These are phyloP conservation scores for Dendrolimus houi DNA, from an alignment of 2,888 invertebrate genomes.

Conservation along the genomic window DNA sequence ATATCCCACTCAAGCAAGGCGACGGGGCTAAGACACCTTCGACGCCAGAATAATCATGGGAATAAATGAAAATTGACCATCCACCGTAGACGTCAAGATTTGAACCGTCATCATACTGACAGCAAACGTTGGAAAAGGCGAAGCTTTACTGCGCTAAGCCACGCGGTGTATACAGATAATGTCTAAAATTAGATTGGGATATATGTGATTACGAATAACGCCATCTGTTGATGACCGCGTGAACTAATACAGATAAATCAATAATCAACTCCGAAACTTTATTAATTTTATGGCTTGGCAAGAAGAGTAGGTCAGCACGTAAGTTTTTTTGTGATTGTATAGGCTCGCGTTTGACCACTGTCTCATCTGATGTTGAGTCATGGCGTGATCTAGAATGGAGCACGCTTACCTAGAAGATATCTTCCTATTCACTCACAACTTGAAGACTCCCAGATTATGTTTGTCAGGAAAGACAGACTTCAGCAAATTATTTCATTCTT, in stretches of 20 bases:
- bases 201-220: slow-evolving; percentile 16
- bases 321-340: no score
- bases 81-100: slow-evolving; percentile 6
- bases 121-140: not conserved
- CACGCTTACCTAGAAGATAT: no score
- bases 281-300: no score
- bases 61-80: slow-evolving; percentile 11
- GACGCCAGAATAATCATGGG: slow-evolving; percentile 43
- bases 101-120: slow-evolving; percentile 18
- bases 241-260: slow-evolving; percentile 8
- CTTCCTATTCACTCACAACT: no score
- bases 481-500: no score
- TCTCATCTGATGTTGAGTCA: no score
- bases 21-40: slow-evolving; percentile 29
- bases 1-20: slow-evolving; percentile 48
- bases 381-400: no score
- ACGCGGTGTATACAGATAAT: accelerated
- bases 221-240: slow-evolving; percentile 31
- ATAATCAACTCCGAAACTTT: no score
- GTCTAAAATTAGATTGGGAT: slow-evolving; percentile 16
- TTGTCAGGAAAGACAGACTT: no score
- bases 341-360: no score
- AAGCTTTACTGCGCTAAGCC: slow-evolving; percentile 11
- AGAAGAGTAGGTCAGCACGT: no score
- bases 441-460: no score